Evolutionary conservation across 2,888 invertebrate genomes (phyloP).

Genomic region (Sinotaia quadrata): DNA sequence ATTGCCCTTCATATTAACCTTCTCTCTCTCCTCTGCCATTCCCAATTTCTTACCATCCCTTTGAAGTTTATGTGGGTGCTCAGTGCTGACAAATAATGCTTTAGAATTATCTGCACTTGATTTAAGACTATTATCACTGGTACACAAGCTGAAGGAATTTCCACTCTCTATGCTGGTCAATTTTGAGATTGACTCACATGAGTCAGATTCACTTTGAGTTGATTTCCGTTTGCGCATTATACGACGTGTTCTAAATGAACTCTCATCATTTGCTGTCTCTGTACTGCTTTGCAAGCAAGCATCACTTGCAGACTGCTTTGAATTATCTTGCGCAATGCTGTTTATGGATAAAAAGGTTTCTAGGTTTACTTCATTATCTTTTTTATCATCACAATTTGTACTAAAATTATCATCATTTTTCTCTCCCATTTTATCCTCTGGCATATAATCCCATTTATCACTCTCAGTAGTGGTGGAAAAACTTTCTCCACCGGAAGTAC

Average conservation of each 20-base stretch:
- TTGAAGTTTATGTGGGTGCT: constrained; percentile 14
- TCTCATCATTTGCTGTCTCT: constrained; percentile 14
- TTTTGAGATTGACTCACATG: constrained; percentile 24
- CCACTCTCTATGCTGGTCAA: constrained; percentile 25
- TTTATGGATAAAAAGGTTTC: too few species aligned
- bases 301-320: background rate
- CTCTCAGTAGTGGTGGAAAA: too few species aligned
- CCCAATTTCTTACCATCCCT: constrained; percentile 9
- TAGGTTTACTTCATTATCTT: too few species aligned
- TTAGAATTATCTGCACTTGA: background rate
- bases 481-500: too few species aligned
- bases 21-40: constrained; percentile 13
- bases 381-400: too few species aligned
- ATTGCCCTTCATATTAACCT: background rate
- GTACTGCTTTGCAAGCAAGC: background rate
- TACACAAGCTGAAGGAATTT: background rate
- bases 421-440: too few species aligned
- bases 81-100: constrained; percentile 7
- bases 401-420: too few species aligned
- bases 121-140: background rate
- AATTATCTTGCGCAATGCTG: too few species aligned
- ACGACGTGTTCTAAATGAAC: constrained; percentile 13
- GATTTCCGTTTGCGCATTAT: constrained; percentile 36
- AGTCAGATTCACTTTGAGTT: constrained; percentile 35
- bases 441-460: too few species aligned